Base-by-base conservation (phyloP, 2,113 vertebrate species). In the Neodon shergylaensis region DNA sequence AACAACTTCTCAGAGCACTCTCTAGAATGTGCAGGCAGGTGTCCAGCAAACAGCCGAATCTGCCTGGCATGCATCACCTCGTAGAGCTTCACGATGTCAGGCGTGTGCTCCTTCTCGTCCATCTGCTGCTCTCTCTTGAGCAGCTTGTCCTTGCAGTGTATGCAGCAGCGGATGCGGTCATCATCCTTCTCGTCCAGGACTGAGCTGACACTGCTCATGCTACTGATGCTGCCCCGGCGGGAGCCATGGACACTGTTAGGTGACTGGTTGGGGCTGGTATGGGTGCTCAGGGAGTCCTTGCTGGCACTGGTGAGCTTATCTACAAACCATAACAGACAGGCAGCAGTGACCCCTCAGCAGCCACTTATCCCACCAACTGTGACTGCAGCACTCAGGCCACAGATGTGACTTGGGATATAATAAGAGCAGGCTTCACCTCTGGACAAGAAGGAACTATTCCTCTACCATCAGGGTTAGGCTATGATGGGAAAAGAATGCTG, bases 101-200 rank as follows among this genome's bases (percentile, higher is more conserved):
- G 99, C 2, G 98, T 97, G 47, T 98, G 98, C 42, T 99, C 99
- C 70, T 98, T 99, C 98, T 99, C 99, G 9, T 99, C 99, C 76
- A 99, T 98, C 98, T 99, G 99, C 94, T 99, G 98, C 96, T 99
- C 99, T 79, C 98, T 99, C 98, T 99, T 99, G 86, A 99, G 94
- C 92, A 99, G 98, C 0, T 99, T 99, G 86, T 99, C 99, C 98
- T 99, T 99, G 97, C 99, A 99, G 97, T 99, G 99, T 61, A 54
- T 98, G 79, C 99, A 99, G 92, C 99, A 99, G 92, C 99, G 99
- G 93, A 99, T 99, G 72, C 99, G 98, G 81, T 99, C 99, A 1
- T 99, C 99, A 0, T 99, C 99, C 91, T 99, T 99, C 90, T 99
- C 99, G 28, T 99, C 99, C 97, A 99, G 95, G 76, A 99, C 99